phyloP scores from a whole-genome alignment of 2,888 invertebrate genomes.

The Cylloceria caligata region DNA sequence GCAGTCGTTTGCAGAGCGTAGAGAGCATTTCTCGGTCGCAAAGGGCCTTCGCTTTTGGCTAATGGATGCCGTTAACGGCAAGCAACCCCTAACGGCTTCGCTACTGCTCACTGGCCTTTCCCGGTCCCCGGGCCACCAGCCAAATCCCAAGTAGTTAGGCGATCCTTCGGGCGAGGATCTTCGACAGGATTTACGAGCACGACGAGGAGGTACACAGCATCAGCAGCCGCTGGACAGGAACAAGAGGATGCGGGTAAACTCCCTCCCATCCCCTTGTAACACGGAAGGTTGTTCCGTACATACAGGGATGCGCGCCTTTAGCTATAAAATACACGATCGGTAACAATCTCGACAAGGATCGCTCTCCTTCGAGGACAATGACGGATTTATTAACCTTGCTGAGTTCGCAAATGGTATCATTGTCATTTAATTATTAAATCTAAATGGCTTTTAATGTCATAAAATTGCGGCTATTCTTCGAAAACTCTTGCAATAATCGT shows the following conservation, averaged over 20 bases:
- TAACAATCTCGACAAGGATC: slow-evolving; percentile 45
- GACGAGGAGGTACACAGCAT: slow-evolving; percentile 40
- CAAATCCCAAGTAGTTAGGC: slow-evolving; percentile 67
- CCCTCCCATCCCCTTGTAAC: neutral
- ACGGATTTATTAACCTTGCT: slow-evolving; percentile 53
- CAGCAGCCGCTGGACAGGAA: slow-evolving; percentile 37
- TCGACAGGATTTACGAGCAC: slow-evolving; percentile 70
- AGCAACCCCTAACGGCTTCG: slow-evolving; percentile 53
- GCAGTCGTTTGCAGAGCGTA: slow-evolving; percentile 21
- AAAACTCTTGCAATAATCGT: neutral
- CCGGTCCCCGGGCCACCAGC: slow-evolving; percentile 47
- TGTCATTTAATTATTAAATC: slow-evolving; percentile 50
- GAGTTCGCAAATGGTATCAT: slow-evolving; percentile 24
- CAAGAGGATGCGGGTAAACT: slow-evolving; percentile 60
- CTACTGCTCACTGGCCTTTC: slow-evolving; percentile 16
- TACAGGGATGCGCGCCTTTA: slow-evolving; percentile 17
- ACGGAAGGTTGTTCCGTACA: neutral
- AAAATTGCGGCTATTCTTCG: neutral
- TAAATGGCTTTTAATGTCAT: slow-evolving; percentile 36
- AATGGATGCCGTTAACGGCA: slow-evolving; percentile 68
- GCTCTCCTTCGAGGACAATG: slow-evolving; percentile 34
- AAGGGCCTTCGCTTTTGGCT: slow-evolving; percentile 62
- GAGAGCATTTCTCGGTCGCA: slow-evolving; percentile 31
- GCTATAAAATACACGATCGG: slow-evolving; percentile 37
- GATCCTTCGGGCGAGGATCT: slow-evolving; percentile 69